Evolutionary conservation across 2,888 invertebrate genomes (phyloP).

Genomic region (Cloeon dipterum): DNA sequence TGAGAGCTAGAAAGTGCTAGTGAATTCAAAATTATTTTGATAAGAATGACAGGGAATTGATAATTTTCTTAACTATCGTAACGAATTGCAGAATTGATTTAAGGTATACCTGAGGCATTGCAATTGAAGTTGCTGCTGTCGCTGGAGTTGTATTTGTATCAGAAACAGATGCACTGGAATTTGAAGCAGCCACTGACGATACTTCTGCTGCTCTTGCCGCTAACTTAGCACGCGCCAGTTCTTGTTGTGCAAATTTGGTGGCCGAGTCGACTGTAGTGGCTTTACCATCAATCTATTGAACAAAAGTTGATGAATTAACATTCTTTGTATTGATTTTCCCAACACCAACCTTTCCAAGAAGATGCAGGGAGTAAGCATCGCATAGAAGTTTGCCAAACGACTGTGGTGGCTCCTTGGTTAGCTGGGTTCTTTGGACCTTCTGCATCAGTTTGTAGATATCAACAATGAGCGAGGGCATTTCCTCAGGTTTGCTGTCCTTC

Average conservation of each 20-base stretch:
- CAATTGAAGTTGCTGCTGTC: too few relatives aligned
- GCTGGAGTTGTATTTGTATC: too few relatives aligned
- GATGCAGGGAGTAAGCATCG: constrained; percentile 44
- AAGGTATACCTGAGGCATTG: too few relatives aligned
- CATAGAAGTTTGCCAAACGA: constrained; percentile 37
- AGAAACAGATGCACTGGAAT: too few relatives aligned
- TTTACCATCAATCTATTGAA: constrained; percentile 24
- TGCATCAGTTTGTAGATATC: constrained; percentile 43
- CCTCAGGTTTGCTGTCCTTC: constrained; percentile 1
- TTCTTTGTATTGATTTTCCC: constrained; percentile 6
- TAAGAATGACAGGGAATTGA: too few relatives aligned
- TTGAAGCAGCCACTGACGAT: too few relatives aligned
- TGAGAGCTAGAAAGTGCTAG: too few relatives aligned
- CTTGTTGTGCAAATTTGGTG: constrained; percentile 42
- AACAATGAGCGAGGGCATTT: constrained; percentile 16
- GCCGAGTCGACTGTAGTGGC: constrained; percentile 35
- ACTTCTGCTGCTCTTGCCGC: too few relatives aligned
- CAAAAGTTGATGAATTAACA: not conserved
- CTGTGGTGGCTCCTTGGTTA: constrained; percentile 29
- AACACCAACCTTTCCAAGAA: constrained; percentile 23
- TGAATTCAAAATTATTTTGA: too few relatives aligned
- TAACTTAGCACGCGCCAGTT: constrained; percentile 28
- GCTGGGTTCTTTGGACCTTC: constrained; percentile 36
- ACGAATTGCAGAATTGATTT: too few relatives aligned
- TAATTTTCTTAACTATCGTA: too few relatives aligned